phyloP scores from a whole-genome alignment of 1,140 invertebrate species.

The Dysdera silvatica region DNA sequence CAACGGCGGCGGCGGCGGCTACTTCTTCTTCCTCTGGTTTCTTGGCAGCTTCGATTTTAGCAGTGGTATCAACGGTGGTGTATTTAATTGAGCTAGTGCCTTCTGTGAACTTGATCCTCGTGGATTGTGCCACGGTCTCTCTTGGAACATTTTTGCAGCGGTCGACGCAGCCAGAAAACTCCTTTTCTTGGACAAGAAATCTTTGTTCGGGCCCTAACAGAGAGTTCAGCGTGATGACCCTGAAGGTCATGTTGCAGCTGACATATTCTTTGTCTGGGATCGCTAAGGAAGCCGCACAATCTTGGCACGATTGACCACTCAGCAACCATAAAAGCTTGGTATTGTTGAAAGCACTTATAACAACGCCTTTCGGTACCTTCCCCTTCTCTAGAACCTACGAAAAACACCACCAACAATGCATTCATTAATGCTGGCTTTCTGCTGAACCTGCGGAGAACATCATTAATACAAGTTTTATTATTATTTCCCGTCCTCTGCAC shows the following conservation, averaged over 20 bases:
- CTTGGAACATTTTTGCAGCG: slow-evolving; percentile 20
- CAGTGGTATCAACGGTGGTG: background rate
- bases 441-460: too few species aligned
- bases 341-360: slow-evolving; percentile 21
- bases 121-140: slow-evolving; percentile 21
- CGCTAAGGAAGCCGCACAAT: slow-evolving; percentile 20
- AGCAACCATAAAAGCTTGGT: slow-evolving; percentile 23
- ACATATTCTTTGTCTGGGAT: slow-evolving; percentile 26
- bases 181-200: slow-evolving; percentile 25
- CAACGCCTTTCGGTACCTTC: slow-evolving; percentile 27
- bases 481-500: too few species aligned
- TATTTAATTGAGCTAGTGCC: background rate
- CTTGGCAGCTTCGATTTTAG: background rate
- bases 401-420: too few species aligned
- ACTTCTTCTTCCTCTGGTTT: slow-evolving; percentile 2
- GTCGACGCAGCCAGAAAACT: slow-evolving; percentile 23
- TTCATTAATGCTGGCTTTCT: too few species aligned
- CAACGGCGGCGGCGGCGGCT: slow-evolving; percentile 15
- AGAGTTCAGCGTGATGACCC: slow-evolving; percentile 24
- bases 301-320: slow-evolving; percentile 27
- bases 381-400: slow-evolving; percentile 25
- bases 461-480: too few species aligned
- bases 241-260: slow-evolving; percentile 30
- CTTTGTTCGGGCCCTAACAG: slow-evolving; percentile 24
- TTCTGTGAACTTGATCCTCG: slow-evolving; percentile 10